Evolutionary conservation across 2,888 invertebrate genomes (phyloP), one percentile per base, ranked within the genome.

Genomic region (Microdon myrmicae): DNA sequence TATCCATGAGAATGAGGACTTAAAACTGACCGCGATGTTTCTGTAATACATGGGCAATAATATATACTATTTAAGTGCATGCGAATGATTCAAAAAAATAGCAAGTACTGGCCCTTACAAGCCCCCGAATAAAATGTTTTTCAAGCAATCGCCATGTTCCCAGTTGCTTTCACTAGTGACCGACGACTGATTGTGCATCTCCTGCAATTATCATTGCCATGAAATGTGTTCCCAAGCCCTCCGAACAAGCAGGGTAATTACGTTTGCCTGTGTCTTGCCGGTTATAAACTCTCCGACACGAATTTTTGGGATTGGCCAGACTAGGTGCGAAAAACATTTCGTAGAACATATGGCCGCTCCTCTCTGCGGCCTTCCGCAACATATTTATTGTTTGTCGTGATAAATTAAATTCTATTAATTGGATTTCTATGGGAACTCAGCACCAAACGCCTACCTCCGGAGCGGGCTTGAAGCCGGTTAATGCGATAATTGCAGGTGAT

Each of bases 121-220:
- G 16, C 14, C 37, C 43, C 29, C 34, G 22, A 47, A 34, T 6
- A 28, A 34, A 39, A 38, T 44, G 25, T 35, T 32, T 56, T 64
- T 56, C 41, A 51, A 64, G 58, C 53, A 64, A 58, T 58, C 47
- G 38, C 41, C 41, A 41, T 16, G 41, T 45, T 51, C 64, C 64
- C 64, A 64, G 47, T 58, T 53, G 20, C n/a, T 47, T 31, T 3
- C 35, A n/a, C 10, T 4, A 72, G 71, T 67, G 66, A 68, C 74
- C 70, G 71, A 73, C 76, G 73, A 75, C 75, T 75, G 70, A 75
- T 72, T 75, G 76, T 73, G 73, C 72, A 74, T 70, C 6, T 22
- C 8, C 22, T 59, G 66, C 59, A 59, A 59, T 59, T 59, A 53
- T 53, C 66, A 66, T 59, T 59, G 58, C 59, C 54, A 47, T 58